A percentile compares a stretch with the other conserved stretches of the same genome.
Conservation (phyloP, 2,797 vertebrate genomes). For the Leucoraja ocellata region DNA sequence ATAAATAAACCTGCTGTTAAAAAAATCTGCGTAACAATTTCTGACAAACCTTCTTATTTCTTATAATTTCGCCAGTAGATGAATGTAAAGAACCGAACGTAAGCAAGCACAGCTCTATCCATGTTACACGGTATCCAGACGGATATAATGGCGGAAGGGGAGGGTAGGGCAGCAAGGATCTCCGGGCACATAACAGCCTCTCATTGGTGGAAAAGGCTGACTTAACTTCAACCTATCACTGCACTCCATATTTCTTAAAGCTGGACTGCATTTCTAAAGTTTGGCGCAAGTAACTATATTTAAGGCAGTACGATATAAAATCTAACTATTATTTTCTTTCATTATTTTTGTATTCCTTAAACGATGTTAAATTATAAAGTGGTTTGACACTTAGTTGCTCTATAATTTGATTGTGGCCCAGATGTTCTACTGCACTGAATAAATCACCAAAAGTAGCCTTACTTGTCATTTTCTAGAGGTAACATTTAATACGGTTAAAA, state of each 20-base stretch:
- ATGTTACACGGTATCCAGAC: not conserved
- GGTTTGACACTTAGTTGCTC: not conserved
- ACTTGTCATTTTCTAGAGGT: not conserved
- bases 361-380: not conserved
- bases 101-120: not conserved
- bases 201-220: not conserved
- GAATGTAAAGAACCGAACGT: not conserved
- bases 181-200: not conserved
- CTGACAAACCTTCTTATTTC: not conserved
- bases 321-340: not conserved
- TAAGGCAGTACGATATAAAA: slow-evolving; percentile 19
- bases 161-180: slow-evolving; percentile 4
- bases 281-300: not conserved
- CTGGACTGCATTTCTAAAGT: not conserved
- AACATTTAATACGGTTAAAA: not conserved
- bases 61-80: not conserved
- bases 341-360: not conserved
- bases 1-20: not conserved
- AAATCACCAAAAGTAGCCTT: not conserved
- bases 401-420: not conserved
- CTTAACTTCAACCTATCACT: slow-evolving; percentile 15
- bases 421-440: slow-evolving; percentile 41
- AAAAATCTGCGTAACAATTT: not conserved
- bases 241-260: not conserved
- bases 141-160: not conserved